A percentile compares a stretch with the other conserved stretches of the same genome.
Conservation (phyloP, 2,113 vertebrate species). For the Megaptera novaeangliae region DNA sequence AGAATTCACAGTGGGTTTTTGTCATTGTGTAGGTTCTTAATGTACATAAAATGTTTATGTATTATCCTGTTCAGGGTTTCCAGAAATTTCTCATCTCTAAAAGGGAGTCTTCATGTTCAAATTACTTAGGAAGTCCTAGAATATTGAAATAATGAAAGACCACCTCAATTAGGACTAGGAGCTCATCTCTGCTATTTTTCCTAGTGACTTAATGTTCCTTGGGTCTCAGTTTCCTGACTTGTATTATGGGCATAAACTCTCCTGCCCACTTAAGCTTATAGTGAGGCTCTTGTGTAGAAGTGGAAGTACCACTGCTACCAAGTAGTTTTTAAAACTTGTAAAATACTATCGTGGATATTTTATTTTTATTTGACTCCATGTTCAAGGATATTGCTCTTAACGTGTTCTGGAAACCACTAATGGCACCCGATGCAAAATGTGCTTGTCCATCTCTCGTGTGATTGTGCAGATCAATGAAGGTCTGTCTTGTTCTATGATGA, state of each 20-base stretch:
- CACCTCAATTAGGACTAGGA: neutral
- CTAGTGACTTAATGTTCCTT: neutral
- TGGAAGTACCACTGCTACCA: neutral
- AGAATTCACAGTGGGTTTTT: neutral
- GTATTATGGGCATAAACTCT: neutral
- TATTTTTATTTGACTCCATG: neutral
- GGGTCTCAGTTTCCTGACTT: neutral
- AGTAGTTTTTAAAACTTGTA: neutral
- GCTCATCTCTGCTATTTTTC: neutral
- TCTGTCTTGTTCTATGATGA: neutral
- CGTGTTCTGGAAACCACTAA: constrained; percentile 38
- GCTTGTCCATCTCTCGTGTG: neutral
- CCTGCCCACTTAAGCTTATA: neutral
- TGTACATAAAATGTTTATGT: neutral
- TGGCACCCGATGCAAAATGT: neutral
- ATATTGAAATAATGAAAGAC: neutral
- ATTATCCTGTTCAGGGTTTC: neutral
- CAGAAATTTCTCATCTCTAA: neutral
- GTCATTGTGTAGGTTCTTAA: neutral
- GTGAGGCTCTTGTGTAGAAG: neutral
- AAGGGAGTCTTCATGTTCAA: neutral
- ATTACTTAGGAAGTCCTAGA: neutral
- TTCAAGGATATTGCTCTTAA: constrained; percentile 26
- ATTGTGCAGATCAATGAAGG: neutral
- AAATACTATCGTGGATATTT: neutral